phyloP scores from a whole-genome alignment of 2,888 invertebrate species.

The Oscheius sp. region DNA sequence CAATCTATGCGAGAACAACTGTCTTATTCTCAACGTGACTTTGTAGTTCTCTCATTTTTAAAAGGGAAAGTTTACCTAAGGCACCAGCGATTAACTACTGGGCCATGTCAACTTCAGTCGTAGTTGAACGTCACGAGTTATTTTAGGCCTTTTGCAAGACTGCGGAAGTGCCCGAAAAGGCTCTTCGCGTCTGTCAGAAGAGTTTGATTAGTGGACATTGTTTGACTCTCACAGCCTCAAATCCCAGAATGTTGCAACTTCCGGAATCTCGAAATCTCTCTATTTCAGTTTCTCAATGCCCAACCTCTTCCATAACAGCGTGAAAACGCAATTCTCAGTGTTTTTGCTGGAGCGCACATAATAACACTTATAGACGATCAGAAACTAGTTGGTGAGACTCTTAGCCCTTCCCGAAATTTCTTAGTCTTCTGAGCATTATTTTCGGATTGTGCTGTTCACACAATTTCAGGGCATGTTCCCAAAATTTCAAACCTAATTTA shows the following conservation, averaged over 20 bases:
- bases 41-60: neutral
- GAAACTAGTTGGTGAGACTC: conserved; percentile 12
- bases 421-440: neutral
- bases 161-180: conserved; percentile 21
- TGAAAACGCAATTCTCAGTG: conserved; percentile 2
- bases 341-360: conserved; percentile 10
- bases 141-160: neutral
- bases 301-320: neutral
- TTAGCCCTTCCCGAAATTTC: neutral
- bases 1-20: conserved; percentile 1
- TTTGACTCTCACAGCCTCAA: neutral
- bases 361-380: conserved; percentile 22
- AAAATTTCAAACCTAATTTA: too few relatives aligned
- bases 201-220: conserved; percentile 17
- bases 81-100: conserved; percentile 9
- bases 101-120: conserved; percentile 5
- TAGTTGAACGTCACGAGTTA: conserved; percentile 6
- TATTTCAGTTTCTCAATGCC: neutral
- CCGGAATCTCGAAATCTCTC: neutral
- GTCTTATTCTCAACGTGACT: neutral
- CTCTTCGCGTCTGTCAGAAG: conserved; percentile 3
- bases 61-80: conserved; percentile 1
- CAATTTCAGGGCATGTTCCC: neutral
- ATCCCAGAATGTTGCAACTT: neutral
- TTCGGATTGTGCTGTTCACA: neutral